Evolutionary conservation across 2,113 vertebrate genomes (phyloP).

Genomic region (Saguinus imperator): DNA sequence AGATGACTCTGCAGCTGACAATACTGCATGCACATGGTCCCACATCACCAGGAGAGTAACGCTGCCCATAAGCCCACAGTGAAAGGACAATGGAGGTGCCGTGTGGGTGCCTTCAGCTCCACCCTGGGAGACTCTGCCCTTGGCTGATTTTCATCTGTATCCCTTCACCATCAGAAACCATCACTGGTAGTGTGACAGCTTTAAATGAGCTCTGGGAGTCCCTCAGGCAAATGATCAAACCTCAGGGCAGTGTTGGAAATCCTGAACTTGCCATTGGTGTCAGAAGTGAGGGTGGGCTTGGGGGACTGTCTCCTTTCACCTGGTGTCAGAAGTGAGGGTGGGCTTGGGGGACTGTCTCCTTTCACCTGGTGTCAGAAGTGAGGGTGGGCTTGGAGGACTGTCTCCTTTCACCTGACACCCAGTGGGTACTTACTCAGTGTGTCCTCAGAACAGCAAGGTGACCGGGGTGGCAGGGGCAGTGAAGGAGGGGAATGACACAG

Average conservation of each 20-base stretch:
- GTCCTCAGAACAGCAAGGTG: background rate
- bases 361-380: background rate
- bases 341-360: background rate
- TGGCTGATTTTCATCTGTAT: background rate
- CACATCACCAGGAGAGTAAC: no score
- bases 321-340: background rate
- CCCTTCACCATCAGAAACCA: background rate
- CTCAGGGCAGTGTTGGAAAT: background rate
- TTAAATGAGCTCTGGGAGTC: background rate
- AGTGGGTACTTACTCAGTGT: no score
- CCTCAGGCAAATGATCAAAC: background rate
- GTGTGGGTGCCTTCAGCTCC: background rate
- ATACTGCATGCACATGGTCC: rapidly evolving
- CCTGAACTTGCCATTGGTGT: background rate
- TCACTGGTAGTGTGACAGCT: background rate
- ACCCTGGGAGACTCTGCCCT: background rate
- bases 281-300: background rate
- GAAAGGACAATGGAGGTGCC: background rate
- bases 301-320: background rate
- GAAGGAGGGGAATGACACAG: background rate
- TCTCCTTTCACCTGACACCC: background rate
- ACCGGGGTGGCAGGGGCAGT: background rate
- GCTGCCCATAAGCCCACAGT: rapidly evolving
- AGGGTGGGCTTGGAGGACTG: background rate
- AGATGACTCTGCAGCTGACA: background rate